Conservation (phyloP, 2,113 vertebrate genomes). For the Tachuris rubrigastra region DNA sequence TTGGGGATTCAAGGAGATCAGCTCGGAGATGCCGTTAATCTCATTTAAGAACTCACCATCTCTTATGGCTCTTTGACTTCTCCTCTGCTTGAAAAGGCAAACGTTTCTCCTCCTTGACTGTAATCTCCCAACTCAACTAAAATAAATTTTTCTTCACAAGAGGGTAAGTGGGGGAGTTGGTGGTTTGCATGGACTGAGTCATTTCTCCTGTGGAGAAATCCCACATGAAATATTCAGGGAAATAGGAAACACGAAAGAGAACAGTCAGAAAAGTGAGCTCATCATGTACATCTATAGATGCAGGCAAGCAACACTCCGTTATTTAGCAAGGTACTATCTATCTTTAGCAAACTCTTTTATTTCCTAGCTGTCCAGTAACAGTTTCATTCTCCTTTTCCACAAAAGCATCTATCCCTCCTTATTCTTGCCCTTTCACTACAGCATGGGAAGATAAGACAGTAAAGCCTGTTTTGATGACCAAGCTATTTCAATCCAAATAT, state of each 20-base stretch:
- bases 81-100: constrained; percentile 17
- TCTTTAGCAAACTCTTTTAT: not conserved
- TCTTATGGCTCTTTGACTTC: not conserved
- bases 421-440: not conserved
- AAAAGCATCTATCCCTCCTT: not conserved
- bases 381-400: not conserved
- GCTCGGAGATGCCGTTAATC: not conserved
- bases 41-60: not conserved
- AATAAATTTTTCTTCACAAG: not conserved
- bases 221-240: constrained; percentile 11
- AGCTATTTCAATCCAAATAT: not conserved
- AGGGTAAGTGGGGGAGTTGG: constrained; percentile 18
- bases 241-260: not conserved
- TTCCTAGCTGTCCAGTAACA: not conserved
- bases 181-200: constrained; percentile 23
- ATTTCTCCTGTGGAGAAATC: constrained; percentile 1
- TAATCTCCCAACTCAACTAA: not conserved
- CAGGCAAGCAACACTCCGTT: not conserved
- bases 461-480: not conserved
- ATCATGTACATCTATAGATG: not conserved
- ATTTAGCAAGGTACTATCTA: not conserved
- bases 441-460: not conserved
- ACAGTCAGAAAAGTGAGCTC: not conserved
- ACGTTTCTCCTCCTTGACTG: not conserved
- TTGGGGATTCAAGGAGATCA: not conserved